Percentiles rank a stretch among this genome's conserved stretches.
Evolutionary conservation across 2,797 vertebrate species (phyloP).

Genomic region (Aulostomus chinensis): DNA sequence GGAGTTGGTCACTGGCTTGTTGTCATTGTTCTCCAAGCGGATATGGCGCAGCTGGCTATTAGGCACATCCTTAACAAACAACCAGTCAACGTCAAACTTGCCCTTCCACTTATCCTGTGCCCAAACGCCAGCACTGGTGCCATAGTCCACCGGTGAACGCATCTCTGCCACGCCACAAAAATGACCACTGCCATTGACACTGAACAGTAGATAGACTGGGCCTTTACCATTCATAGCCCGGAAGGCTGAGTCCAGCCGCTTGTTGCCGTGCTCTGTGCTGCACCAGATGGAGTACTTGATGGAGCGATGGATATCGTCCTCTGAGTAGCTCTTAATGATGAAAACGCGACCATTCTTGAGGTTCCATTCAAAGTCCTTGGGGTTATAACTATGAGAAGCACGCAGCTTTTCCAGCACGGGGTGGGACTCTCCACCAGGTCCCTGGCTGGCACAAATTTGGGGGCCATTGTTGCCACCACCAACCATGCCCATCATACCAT

Average conservation of each 20-base stretch:
- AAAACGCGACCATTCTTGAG: conserved; percentile 93
- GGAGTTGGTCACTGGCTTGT: conserved; percentile 98
- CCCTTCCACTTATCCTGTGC: conserved; percentile 99
- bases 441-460: conserved; percentile 39
- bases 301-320: conserved; percentile 99
- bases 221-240: conserved; percentile 87
- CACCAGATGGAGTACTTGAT: conserved; percentile 99
- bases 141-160: conserved; percentile 96
- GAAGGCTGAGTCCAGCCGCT: conserved; percentile 92
- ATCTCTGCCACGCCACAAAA: conserved; percentile 97
- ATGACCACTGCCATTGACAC: conserved; percentile 95
- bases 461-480: conserved; percentile 62
- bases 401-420: conserved; percentile 94
- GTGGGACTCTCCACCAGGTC: conserved; percentile 84
- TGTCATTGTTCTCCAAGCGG: conserved; percentile 97
- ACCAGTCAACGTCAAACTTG: conserved; percentile 96
- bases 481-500: conserved; percentile 70
- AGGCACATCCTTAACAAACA: conserved; percentile 97
- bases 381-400: conserved; percentile 94
- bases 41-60: conserved; percentile 96
- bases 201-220: conserved; percentile 93
- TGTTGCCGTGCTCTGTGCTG: conserved; percentile 98
- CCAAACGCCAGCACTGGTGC: conserved; percentile 96
- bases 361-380: conserved; percentile 96
- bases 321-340: conserved; percentile 98